Evolutionary conservation across 1,140 invertebrate genomes (phyloP), one percentile per base, ranked within the genome.

Genomic region (Spodoptera litura): DNA sequence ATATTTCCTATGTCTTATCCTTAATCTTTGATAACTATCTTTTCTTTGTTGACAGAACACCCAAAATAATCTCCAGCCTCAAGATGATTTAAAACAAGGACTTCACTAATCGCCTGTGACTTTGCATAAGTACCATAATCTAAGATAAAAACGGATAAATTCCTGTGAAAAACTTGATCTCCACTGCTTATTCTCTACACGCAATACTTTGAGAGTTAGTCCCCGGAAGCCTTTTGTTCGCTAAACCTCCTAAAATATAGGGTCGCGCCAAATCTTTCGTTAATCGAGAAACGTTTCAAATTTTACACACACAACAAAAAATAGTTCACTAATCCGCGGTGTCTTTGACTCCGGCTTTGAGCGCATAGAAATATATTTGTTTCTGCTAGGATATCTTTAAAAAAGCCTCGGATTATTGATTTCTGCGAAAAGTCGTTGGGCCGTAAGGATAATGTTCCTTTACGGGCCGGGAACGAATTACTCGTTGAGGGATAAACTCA

Each of bases 211-310:
- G 72, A 88, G 83, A 84, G 79, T 81, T 80, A 85, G 83, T 91
- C 86, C 88, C 90, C 89, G 91, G 93, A 93, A 93, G 87, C 81
- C 88, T 58, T 90, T 93, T 94, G 92, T 94, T 93, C 87, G 84
- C 79, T 68, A 77, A 79, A 86, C 81, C 83, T 83, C 73, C 81
- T 53, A 87, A 90, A 89, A 89, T 87, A 89, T 87, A 64, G 78
- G 81, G 78, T 84, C 87, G 87, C 88, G 89, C 87, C 82, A 91
- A 93, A 94, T 92, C 91, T 91, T 86, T 88, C 83, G 85, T 89
- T 90, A 89, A 91, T 91, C 91, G 85, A 88, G 56, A 88, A 92
- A 87, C 86, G 88, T 90, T 93, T 92, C 88, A 82, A 88, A 91
- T 92, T 92, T 88, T 89, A 87, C 82, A 85, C 85, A 81, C 80